Conservation (phyloP, 2,888 invertebrate species). For the Antitype chi region DNA sequence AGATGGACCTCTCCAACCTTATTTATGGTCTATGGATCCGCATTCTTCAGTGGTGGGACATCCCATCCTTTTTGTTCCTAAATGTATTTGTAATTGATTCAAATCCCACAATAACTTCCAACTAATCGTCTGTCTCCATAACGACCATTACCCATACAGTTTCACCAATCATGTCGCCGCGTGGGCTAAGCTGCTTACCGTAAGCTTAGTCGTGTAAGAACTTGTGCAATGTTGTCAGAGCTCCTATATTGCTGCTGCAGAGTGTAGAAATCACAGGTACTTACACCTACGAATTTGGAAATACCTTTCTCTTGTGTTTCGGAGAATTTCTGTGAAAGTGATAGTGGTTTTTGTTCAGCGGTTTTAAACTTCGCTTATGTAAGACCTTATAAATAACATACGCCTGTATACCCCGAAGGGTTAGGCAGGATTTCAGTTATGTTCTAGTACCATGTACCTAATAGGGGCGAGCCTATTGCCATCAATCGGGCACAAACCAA, state of each 20-base stretch:
- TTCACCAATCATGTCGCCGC: slow-evolving; percentile 42
- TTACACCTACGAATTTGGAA: slow-evolving; percentile 17
- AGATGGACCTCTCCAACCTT: not conserved
- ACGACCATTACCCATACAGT: slow-evolving; percentile 11
- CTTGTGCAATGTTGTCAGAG: slow-evolving; percentile 44
- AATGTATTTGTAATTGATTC: not conserved
- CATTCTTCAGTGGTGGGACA: not conserved
- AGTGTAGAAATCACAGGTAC: slow-evolving; percentile 4
- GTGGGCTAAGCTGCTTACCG: slow-evolving; percentile 54
- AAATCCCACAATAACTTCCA: slow-evolving; percentile 7
- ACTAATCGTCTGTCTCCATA: slow-evolving; percentile 11
- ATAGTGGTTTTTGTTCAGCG: not conserved
- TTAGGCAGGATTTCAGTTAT: not conserved
- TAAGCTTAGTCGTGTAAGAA: slow-evolving; percentile 43
- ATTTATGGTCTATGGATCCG: not conserved
- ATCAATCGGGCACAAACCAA: not conserved
- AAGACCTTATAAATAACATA: not conserved
- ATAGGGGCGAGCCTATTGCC: not conserved
- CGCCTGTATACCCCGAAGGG: not conserved
- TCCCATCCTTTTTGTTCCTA: not conserved
- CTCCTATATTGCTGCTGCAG: slow-evolving; percentile 22
- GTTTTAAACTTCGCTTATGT: not conserved
- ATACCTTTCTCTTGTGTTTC: slow-evolving; percentile 24
- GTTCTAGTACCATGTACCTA: not conserved
- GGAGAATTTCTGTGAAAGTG: not conserved